Base-by-base conservation (phyloP, 2,113 vertebrate genomes). In the Eptesicus fuscus region DNA sequence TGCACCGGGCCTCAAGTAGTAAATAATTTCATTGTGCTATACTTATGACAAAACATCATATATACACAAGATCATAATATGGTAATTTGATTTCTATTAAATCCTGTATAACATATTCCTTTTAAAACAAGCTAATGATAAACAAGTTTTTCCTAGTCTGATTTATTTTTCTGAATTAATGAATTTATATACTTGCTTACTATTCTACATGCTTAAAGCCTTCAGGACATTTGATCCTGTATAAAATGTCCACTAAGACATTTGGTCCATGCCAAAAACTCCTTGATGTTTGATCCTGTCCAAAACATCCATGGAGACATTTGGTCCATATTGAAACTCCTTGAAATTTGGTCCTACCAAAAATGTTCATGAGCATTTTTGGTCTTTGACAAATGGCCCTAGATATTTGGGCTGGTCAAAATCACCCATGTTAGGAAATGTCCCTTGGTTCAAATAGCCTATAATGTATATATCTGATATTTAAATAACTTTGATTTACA, bases 81-180 rank as follows among this genome's bases (percentile, higher is more conserved):
- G 47, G 47, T 97, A 97, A 96, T 96, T 96, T 97, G 69, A 93
- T 96, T 82, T 95, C 20, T 92, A 16, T 91, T 98, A 88, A 98
- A 95, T 98, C 94, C 97, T 97, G 87, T 94, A 97, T 49, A 88
- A 67, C 53, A 88, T 83, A 85, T 96, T 97, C 87, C 65, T 87
- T 96, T 97, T 96, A 95, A 96, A 98, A 88, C 90, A 94, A 96
- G 32, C 40, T 97, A 96, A 97, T 92, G 79, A 91, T 97, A 96
- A 97, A 44, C 18, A 97, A 95, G 83, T 47, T 44, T 96, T 71
- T 96, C 53, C 67, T 89, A 37, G 73, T 95, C 83, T 96, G 56
- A 97, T 96, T 96, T 96, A 83, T 85, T 91, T 28, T 94, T 96
- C 94, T 93, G 1, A 83, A 86, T 93, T 97, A 97, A 97, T 96